These are phyloP conservation scores for Seriola quinqueradiata DNA, from an alignment of 2,113 vertebrate species.

Conservation along the genomic window DNA sequence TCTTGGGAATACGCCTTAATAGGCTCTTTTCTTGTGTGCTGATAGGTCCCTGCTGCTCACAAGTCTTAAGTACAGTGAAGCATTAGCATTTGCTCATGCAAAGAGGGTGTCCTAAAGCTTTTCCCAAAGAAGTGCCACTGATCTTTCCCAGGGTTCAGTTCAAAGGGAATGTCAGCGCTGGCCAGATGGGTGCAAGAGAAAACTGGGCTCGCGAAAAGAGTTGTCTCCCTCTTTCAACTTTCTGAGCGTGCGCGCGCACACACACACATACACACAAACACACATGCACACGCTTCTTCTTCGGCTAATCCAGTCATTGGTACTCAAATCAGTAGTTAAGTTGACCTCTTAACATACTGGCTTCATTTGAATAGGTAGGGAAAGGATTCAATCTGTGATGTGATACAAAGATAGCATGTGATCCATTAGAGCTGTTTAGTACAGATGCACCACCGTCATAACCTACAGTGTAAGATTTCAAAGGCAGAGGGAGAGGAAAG, in stretches of 20 bases:
- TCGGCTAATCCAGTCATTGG: constrained; percentile 4
- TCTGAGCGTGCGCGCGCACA: constrained; percentile 21
- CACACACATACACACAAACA: constrained; percentile 1
- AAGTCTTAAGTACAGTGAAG: constrained; percentile 32
- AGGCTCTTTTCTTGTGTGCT: constrained; percentile 36
- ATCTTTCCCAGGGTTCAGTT: constrained; percentile 32
- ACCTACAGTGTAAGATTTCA: background rate
- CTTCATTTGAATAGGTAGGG: background rate
- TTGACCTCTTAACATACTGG: background rate
- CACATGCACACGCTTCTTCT: background rate
- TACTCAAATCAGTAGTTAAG: constrained; percentile 13
- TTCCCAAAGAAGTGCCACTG: constrained; percentile 21
- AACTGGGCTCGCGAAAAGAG: constrained; percentile 27
- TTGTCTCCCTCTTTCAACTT: constrained; percentile 22
- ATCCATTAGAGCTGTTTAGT: constrained; percentile 8
- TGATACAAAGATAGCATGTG: background rate
- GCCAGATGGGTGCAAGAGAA: constrained; percentile 46
- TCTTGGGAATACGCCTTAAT: constrained; percentile 21
- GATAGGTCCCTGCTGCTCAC: constrained; percentile 18
- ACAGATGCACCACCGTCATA: background rate
- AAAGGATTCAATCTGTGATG: background rate
- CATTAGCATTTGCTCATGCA: constrained; percentile 38
- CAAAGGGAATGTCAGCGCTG: constrained; percentile 23
- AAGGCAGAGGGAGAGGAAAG: background rate
- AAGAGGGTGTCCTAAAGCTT: constrained; percentile 21